Percentiles rank a stretch among this genome's conserved stretches.
Evolutionary conservation across 1,140 invertebrate species (phyloP).

Genomic region (silkworm (Bombyx mori)): DNA sequence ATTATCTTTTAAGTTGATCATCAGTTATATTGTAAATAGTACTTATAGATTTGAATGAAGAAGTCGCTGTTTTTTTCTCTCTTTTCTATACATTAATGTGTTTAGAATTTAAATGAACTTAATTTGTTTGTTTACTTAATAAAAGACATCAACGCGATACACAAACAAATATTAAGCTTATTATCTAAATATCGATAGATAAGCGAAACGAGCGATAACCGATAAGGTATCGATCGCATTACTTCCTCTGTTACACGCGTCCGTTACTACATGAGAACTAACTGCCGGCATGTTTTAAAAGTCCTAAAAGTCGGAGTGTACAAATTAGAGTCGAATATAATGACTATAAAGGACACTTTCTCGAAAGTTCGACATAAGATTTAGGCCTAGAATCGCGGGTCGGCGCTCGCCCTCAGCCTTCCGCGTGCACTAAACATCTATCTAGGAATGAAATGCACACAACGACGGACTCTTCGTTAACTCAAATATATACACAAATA

Average conservation of each 20-base stretch:
- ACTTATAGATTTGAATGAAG: too few relatives aligned
- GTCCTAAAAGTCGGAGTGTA: conserved; percentile 38
- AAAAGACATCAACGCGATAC: conserved; percentile 64
- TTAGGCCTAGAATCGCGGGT: conserved; percentile 46
- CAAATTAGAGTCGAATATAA: conserved; percentile 29
- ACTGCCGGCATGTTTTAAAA: not conserved
- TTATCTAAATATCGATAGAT: conserved; percentile 41
- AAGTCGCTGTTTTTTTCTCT: too few relatives aligned
- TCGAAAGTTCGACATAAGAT: conserved; percentile 37
- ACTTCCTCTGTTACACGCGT: conserved; percentile 26
- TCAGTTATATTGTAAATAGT: too few relatives aligned
- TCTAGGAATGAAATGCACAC: conserved; percentile 47
- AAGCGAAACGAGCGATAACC: conserved; percentile 38
- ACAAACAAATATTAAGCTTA: conserved; percentile 23
- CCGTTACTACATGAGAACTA: too few relatives aligned
- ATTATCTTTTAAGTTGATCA: not conserved
- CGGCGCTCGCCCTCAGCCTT: conserved; percentile 31
- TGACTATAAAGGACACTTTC: conserved; percentile 51
- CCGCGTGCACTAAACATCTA: conserved; percentile 38
- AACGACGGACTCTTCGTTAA: conserved; percentile 39
- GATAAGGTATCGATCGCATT: conserved; percentile 52
- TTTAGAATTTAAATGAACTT: too few relatives aligned
- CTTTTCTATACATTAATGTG: too few relatives aligned
- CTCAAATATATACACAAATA: conserved; percentile 56
- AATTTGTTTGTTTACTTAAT: conserved; percentile 12